Base-by-base conservation (phyloP, 2,113 vertebrate genomes). In the Aldabrachelys gigantea region DNA sequence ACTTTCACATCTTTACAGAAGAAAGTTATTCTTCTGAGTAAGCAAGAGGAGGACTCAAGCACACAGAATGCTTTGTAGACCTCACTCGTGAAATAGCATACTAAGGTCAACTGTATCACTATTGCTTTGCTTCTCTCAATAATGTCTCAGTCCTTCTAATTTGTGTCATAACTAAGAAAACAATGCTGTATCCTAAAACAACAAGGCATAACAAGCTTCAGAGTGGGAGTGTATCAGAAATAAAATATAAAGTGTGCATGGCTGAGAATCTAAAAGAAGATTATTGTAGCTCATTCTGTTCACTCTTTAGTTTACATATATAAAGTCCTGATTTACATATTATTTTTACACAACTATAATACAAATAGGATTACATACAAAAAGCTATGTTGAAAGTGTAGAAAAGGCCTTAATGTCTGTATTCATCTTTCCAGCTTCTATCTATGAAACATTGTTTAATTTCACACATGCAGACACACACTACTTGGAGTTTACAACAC, bases 21-120 rank as follows among this genome's bases (percentile, higher is more conserved):
- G 24, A 84, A 89, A 88, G 56, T 25, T 24, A 2, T 0, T 50
- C 41, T 80, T 88, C 49, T 49, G 69, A 75, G 14, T 16, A 25
- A 93, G 52, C 11, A 41, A 59, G 87, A 69, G 62, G 11, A 38
- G 72, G 92, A 89, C n/a, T 84, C 6, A 89, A 96, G 88, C 17
- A 82, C 3, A n/a, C 13, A 1, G 82, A 89, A 5, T 52, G 12
- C 52, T 91, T 76, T 82, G 31, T 31, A 54, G 53, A 54, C 8
- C 53, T 54, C 53, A 54, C 21, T 54, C 38, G 54, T 13, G 82
- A 85, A 82, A 85, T 4, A 35, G 56, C 72, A 95, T 86, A 86
- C 56, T 44, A 94, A 91, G 92, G 89, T 62, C 92, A 91, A 13
- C 81, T 92, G 75, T 91, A 49, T 19, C 79, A n/a, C 22, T 21